A percentile compares a stretch with the other conserved stretches of the same genome.
These are phyloP conservation scores for Myocastor coypus DNA, from an alignment of 2,113 vertebrate genomes.

Conservation along the genomic window DNA sequence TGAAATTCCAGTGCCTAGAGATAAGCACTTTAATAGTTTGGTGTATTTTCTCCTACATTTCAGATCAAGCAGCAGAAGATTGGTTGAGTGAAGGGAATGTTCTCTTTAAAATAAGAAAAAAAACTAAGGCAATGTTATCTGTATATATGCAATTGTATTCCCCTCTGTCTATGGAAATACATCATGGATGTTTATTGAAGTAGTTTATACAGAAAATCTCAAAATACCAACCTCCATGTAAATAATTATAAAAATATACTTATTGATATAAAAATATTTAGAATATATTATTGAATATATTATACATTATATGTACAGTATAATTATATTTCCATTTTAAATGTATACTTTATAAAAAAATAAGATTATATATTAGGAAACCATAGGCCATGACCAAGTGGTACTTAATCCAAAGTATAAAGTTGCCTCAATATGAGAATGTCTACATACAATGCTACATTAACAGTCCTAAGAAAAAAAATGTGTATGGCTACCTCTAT, in stretches of 20 bases:
- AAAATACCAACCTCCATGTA: not conserved
- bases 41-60: not conserved
- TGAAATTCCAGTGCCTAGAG: not conserved
- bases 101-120: not conserved
- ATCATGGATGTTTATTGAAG: not conserved
- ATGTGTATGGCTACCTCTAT: not conserved
- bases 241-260: constrained; percentile 15
- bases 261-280: not conserved
- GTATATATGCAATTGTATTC: not conserved
- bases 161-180: not conserved
- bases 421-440: not conserved
- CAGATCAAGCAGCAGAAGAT: not conserved
- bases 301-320: not conserved
- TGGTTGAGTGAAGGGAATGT: not conserved
- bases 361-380: not conserved
- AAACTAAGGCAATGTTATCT: not conserved
- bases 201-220: not conserved
- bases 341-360: not conserved
- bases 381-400: not conserved
- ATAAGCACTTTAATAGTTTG: not conserved
- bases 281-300: not conserved
- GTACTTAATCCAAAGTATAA: not conserved
- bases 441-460: not conserved
- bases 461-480: not conserved
- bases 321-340: not conserved